Evolutionary conservation across 2,113 vertebrate species (phyloP).

Genomic region (Chiloscyllium plagiosum): DNA sequence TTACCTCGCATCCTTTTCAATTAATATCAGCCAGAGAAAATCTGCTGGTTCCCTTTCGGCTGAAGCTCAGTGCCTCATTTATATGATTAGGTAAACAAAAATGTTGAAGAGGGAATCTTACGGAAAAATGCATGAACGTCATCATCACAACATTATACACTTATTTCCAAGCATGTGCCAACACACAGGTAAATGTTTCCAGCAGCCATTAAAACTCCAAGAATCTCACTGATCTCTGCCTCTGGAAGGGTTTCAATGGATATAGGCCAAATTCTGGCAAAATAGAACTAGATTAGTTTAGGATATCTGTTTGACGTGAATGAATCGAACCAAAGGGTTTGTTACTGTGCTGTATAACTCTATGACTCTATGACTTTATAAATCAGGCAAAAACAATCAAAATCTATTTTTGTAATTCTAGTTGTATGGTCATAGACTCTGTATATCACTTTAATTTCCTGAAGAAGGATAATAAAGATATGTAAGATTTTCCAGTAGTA

Average conservation of each 20-base stretch:
- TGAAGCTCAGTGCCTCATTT: neutral
- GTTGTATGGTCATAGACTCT: neutral
- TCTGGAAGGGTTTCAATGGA: neutral
- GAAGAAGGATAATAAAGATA: neutral
- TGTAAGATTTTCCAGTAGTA: neutral
- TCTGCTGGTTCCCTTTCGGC: neutral
- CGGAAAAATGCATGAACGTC: neutral
- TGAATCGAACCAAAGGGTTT: too few species aligned
- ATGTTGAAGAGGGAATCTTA: neutral
- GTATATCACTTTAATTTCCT: neutral
- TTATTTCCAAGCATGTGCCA: neutral
- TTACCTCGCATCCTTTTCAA: neutral
- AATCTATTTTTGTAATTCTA: neutral
- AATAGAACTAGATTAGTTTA: too few species aligned
- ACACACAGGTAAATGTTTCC: neutral
- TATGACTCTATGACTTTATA: neutral
- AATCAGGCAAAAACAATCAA: constrained; percentile 14
- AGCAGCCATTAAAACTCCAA: neutral
- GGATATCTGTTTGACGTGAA: too few species aligned
- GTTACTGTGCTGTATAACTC: too few species aligned
- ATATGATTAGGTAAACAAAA: neutral
- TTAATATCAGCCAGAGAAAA: neutral
- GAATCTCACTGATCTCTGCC: neutral
- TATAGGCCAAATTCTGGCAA: too few species aligned
- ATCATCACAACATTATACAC: neutral